Conservation (phyloP, 2,797 vertebrate species). For the Carcharodon carcharias region DNA sequence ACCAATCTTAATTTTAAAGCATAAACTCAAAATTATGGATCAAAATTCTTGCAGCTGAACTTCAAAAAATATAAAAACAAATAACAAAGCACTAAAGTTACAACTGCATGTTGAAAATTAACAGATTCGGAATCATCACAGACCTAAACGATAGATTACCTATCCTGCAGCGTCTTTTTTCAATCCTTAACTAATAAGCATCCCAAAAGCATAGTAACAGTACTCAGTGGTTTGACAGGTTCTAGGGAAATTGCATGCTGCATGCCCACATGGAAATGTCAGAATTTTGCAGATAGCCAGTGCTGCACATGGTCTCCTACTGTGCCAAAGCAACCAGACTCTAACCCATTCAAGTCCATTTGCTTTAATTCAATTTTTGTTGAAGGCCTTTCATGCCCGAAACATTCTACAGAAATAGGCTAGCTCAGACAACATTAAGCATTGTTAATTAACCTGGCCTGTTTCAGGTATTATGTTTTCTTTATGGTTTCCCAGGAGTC, state of each 20-base stretch:
- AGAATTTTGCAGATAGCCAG: not conserved
- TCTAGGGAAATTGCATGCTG: not conserved
- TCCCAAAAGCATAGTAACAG: not conserved
- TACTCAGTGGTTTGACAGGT: not conserved
- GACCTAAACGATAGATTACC: not conserved
- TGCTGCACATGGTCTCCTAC: not conserved
- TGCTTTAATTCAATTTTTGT: not conserved
- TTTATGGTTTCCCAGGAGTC: not conserved
- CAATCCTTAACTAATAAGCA: not conserved
- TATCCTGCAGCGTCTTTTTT: not conserved
- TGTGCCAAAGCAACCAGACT: not conserved
- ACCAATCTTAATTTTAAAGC: not conserved
- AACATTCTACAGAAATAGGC: not conserved
- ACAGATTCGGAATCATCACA: not conserved
- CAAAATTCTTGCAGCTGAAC: not conserved
- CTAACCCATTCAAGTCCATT: not conserved
- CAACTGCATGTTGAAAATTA: not conserved
- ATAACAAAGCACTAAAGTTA: not conserved
- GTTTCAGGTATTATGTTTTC: not conserved
- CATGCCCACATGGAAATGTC: not conserved
- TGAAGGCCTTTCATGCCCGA: not conserved
- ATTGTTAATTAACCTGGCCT: not conserved
- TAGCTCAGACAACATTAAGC: not conserved
- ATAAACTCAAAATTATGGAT: conserved; percentile 14
- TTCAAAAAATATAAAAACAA: not conserved